Evolutionary conservation across 2,113 vertebrate genomes (phyloP).

Genomic region (Panthera tigris): DNA sequence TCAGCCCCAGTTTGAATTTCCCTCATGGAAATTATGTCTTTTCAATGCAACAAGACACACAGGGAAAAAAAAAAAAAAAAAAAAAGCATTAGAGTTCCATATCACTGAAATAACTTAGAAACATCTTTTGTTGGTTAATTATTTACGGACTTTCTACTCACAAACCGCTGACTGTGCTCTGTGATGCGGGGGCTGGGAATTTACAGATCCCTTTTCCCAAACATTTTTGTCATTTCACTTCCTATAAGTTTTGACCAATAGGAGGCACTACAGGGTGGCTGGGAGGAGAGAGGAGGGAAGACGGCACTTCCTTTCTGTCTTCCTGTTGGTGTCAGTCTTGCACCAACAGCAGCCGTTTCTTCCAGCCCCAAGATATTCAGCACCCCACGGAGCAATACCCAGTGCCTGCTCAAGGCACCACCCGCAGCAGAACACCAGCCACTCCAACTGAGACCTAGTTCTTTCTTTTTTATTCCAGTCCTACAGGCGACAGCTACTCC

Average conservation of each 20-base stretch:
- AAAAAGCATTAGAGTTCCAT: background rate
- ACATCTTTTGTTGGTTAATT: background rate
- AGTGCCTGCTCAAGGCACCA: rapidly evolving
- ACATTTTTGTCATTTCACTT: background rate
- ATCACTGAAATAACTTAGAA: background rate
- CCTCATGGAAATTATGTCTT: background rate
- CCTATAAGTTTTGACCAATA: background rate
- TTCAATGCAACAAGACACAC: background rate
- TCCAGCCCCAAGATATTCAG: background rate
- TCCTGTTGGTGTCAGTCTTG: background rate
- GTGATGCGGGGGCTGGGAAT: background rate
- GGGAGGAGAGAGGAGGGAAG: background rate
- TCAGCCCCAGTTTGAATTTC: background rate
- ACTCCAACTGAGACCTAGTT: no score
- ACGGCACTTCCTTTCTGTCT: background rate
- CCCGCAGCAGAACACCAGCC: no score
- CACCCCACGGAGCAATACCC: background rate
- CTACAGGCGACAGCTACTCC: no score
- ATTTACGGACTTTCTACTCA: background rate
- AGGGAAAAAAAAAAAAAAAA: background rate
- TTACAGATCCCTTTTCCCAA: background rate
- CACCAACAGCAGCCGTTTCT: rapidly evolving
- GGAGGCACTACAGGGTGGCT: background rate
- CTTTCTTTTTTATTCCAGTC: background rate
- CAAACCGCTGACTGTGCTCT: background rate